Conservation (phyloP, 2,797 vertebrate species). For the Cossypha dichroa region DNA sequence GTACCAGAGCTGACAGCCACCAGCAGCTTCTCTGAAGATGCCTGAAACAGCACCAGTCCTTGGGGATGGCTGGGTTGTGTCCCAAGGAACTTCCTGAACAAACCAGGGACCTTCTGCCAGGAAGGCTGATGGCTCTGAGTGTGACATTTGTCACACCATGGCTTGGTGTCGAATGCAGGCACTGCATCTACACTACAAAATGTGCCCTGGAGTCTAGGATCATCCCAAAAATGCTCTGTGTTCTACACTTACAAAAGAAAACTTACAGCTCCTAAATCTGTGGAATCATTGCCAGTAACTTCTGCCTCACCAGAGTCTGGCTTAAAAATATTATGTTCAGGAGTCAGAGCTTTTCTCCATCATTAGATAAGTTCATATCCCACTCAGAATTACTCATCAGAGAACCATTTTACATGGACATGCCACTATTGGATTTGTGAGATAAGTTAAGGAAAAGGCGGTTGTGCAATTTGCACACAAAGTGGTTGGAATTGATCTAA, state of each 20-base stretch:
- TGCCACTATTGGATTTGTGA: conserved; percentile 84
- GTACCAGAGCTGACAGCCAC: neutral
- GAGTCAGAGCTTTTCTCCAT: neutral
- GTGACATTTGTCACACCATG: neutral
- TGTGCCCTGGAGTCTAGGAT: neutral
- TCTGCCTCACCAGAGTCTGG: neutral
- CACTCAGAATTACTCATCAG: conserved; percentile 29
- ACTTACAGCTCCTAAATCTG: neutral
- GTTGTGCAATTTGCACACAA: conserved; percentile 95
- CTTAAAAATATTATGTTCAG: neutral
- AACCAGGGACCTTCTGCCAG: neutral
- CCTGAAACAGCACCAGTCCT: neutral
- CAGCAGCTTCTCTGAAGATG: neutral
- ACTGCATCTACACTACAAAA: neutral
- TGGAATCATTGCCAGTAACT: neutral
- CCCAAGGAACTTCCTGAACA: neutral
- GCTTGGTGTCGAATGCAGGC: rapidly evolving
- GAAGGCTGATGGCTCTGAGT: neutral
- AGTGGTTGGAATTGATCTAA: conserved; percentile 95
- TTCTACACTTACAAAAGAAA: neutral
- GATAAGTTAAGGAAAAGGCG: conserved; percentile 88
- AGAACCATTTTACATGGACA: conserved; percentile 74
- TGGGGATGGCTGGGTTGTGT: neutral
- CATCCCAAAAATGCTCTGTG: neutral
- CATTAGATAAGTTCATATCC: neutral